Conservation (phyloP, 2,888 invertebrate species). For the Didymodactylos carnosus region DNA sequence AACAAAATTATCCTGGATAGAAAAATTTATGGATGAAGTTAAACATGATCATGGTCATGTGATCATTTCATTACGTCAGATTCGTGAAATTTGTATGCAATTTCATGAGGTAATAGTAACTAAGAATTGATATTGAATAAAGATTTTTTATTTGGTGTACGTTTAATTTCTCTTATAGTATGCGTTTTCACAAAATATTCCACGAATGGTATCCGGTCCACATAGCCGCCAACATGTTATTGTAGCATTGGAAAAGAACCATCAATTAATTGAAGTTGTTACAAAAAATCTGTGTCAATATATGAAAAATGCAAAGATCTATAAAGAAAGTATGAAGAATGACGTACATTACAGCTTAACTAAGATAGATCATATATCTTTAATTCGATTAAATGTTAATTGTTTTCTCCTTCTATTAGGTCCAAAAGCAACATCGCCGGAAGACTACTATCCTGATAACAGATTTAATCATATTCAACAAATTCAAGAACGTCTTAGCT, state of each 20-base stretch:
- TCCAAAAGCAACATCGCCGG: no score
- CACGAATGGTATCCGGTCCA: neutral
- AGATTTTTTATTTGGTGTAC: no score
- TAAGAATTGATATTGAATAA: no score
- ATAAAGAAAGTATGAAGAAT: constrained; percentile 6
- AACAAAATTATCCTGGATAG: constrained; percentile 51
- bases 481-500: constrained; percentile 77
- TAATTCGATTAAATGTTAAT: constrained; percentile 45
- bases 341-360: constrained; percentile 26
- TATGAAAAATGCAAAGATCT: constrained; percentile 59
- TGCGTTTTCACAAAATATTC: neutral
- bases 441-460: constrained; percentile 45
- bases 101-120: neutral
- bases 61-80: neutral
- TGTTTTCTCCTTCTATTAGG: no score
- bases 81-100: neutral
- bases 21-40: constrained; percentile 83
- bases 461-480: constrained; percentile 75
- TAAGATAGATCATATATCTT: constrained; percentile 65
- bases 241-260: constrained; percentile 68
- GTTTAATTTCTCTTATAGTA: neutral
- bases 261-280: constrained; percentile 74
- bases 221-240: constrained; percentile 51
- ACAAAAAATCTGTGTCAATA: constrained; percentile 66
- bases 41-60: constrained; percentile 36